phyloP scores from a whole-genome alignment of 2,113 vertebrate genomes.

The Heliornis fulica region DNA sequence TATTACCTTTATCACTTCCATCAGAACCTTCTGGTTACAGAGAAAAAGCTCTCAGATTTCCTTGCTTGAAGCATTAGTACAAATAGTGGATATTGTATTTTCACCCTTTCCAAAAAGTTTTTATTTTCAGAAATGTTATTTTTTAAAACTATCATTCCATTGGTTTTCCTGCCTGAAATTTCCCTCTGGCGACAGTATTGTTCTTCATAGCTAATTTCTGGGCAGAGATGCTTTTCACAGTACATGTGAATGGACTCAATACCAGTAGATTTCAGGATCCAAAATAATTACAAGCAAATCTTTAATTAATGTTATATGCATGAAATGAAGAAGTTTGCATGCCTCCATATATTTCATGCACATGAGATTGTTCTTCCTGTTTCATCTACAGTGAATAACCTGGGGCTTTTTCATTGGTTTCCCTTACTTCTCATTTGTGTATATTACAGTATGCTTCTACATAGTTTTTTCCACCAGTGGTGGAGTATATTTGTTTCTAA shows the following conservation, averaged over 20 bases:
- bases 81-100: neutral
- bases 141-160: neutral
- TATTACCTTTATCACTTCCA: neutral
- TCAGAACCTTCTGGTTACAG: neutral
- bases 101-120: neutral
- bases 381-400: neutral
- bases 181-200: neutral
- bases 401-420: neutral
- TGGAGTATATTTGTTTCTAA: neutral
- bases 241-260: neutral
- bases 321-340: neutral
- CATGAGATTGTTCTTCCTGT: neutral
- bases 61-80: neutral
- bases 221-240: neutral
- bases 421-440: neutral
- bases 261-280: neutral
- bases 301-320: neutral
- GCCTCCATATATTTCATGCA: too few species aligned
- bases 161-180: neutral
- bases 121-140: neutral
- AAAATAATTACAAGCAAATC: neutral
- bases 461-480: neutral
- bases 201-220: neutral
- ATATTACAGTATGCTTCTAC: neutral
- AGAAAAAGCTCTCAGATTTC: fast-evolving